Evolutionary conservation across 2,888 invertebrate genomes (phyloP).

Genomic region (Pocota personata): DNA sequence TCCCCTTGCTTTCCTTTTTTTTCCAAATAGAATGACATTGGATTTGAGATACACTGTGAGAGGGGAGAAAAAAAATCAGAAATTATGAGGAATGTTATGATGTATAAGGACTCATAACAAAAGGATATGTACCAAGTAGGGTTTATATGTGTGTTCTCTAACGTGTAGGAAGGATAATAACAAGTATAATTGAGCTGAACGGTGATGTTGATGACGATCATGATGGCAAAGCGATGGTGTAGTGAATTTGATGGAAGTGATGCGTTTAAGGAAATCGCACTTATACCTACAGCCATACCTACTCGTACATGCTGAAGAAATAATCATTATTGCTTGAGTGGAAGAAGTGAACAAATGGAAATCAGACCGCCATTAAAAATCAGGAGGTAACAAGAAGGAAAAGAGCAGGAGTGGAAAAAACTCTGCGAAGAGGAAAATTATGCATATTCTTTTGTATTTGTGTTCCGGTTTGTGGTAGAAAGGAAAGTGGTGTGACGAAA

Average conservation of each 20-base stretch:
- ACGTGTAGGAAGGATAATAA: slow-evolving; percentile 41
- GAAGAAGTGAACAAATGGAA: slow-evolving; percentile 69
- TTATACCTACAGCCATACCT: not conserved
- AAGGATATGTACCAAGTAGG: not conserved
- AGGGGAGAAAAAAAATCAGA: slow-evolving; percentile 7
- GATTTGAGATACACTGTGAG: not conserved
- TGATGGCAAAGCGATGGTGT: slow-evolving; percentile 8
- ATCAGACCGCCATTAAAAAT: slow-evolving; percentile 74
- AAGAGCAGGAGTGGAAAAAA: slow-evolving; percentile 42
- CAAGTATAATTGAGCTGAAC: slow-evolving; percentile 61
- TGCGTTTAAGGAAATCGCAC: slow-evolving; percentile 45
- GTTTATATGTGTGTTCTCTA: not conserved
- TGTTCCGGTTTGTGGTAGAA: slow-evolving; percentile 18
- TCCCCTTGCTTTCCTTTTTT: slow-evolving; percentile 24
- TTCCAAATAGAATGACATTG: slow-evolving; percentile 16
- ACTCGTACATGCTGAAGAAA: slow-evolving; percentile 16
- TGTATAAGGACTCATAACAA: slow-evolving; percentile 42
- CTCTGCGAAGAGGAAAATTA: slow-evolving; percentile 55
- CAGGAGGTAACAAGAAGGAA: slow-evolving; percentile 59
- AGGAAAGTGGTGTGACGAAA: too few species aligned
- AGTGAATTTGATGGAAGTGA: slow-evolving; percentile 23
- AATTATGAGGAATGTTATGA: slow-evolving; percentile 53
- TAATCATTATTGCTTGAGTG: slow-evolving; percentile 68
- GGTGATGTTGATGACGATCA: slow-evolving; percentile 35
- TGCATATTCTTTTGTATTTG: slow-evolving; percentile 55